Evolutionary conservation across 2,113 vertebrate species (phyloP).

Genomic region (Pseudonaja textilis): DNA sequence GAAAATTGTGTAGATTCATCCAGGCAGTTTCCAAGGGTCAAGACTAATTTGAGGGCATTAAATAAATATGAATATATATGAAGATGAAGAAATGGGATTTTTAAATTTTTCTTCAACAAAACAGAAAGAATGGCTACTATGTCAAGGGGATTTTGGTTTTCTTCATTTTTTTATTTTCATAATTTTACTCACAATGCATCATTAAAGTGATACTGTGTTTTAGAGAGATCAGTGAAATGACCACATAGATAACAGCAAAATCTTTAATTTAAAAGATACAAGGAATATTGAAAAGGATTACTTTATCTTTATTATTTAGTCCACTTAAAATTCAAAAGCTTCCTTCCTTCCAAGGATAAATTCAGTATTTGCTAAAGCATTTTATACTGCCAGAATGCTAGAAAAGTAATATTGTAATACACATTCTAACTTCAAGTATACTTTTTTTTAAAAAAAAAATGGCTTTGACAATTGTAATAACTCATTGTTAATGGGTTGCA

Average conservation of each 20-base stretch:
- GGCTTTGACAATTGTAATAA: not conserved
- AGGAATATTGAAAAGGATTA: not conserved
- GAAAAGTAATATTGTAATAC: not conserved
- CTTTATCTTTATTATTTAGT: not conserved
- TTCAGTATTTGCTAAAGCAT: not conserved
- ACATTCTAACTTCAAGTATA: not conserved
- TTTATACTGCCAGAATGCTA: not conserved
- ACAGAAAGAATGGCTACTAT: not conserved
- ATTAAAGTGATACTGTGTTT: not conserved
- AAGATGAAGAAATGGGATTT: not conserved
- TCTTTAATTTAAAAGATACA: not conserved
- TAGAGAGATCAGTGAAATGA: not conserved
- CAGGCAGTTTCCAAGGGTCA: not conserved
- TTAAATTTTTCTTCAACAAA: not conserved
- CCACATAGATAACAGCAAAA: not conserved
- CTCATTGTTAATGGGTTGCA: not conserved
- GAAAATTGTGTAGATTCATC: not conserved
- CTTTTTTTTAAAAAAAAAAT: not conserved
- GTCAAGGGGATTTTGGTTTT: not conserved
- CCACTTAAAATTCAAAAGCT: not conserved
- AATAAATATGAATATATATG: not conserved
- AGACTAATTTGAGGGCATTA: not conserved
- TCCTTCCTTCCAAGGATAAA: not conserved
- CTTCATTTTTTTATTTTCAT: not conserved
- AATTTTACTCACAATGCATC: not conserved